phyloP scores from a whole-genome alignment of 2,797 vertebrate genomes.

The Xiphorhynchus erythropygius region DNA sequence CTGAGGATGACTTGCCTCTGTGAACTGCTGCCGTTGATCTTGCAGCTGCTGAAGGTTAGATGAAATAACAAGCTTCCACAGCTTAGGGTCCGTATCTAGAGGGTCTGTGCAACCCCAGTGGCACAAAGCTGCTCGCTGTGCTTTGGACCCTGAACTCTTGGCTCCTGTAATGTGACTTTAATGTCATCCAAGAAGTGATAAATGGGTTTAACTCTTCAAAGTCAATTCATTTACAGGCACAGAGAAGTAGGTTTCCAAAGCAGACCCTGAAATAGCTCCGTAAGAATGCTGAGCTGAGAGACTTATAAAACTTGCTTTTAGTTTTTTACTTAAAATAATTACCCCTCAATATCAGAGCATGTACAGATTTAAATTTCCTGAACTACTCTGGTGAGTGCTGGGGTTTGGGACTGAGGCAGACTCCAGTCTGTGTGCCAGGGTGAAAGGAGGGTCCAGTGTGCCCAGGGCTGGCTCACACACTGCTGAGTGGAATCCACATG shows the following conservation, averaged over 20 bases:
- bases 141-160: background rate
- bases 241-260: background rate
- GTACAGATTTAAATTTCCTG: background rate
- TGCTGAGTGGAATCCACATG: background rate
- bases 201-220: background rate
- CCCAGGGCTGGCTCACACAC: fast-evolving
- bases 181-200: background rate
- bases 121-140: background rate
- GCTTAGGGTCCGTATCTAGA: background rate
- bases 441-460: fast-evolving
- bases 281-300: background rate
- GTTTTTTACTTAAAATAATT: background rate
- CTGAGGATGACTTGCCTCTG: background rate
- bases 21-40: background rate
- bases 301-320: background rate
- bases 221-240: background rate
- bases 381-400: background rate
- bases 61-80: background rate
- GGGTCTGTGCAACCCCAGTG: background rate
- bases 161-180: background rate
- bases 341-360: background rate
- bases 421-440: background rate
- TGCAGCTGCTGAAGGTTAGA: background rate
- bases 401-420: background rate
- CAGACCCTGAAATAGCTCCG: background rate